Conservation (phyloP, 2,888 invertebrate genomes). For the Euproctis similis region DNA sequence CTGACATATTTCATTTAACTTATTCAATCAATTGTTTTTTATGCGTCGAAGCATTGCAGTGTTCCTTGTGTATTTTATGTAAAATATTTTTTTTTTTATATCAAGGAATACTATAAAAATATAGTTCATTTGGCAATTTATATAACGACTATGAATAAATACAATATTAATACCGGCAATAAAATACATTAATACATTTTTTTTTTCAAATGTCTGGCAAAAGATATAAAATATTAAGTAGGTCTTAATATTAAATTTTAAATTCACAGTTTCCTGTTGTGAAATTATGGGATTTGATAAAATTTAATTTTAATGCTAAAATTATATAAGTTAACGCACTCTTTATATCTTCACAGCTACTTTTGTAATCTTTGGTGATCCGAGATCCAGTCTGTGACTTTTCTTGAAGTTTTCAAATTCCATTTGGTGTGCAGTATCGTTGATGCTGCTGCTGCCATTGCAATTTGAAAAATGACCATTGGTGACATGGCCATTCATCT, state of each 20-base stretch:
- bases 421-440: slow-evolving; percentile 22
- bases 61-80: slow-evolving; percentile 22
- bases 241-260: slow-evolving; percentile 23
- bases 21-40: slow-evolving; percentile 16
- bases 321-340: slow-evolving; percentile 31
- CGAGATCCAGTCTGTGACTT: slow-evolving; percentile 49
- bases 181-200: slow-evolving; percentile 12
- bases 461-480: slow-evolving; percentile 13
- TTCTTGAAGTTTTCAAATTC: slow-evolving; percentile 37
- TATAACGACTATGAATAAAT: slow-evolving; percentile 40
- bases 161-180: slow-evolving; percentile 26
- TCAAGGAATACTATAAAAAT: slow-evolving; percentile 67
- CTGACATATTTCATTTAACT: slow-evolving; percentile 22
- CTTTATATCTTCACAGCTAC: slow-evolving; percentile 62
- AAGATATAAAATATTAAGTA: slow-evolving; percentile 24
- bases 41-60: slow-evolving; percentile 19
- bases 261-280: slow-evolving; percentile 15
- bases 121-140: slow-evolving; percentile 68
- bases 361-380: slow-evolving; percentile 69
- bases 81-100: slow-evolving; percentile 42
- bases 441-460: slow-evolving; percentile 26
- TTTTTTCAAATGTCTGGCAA: slow-evolving; percentile 22
- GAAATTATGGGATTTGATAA: slow-evolving; percentile 55
- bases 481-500: slow-evolving; percentile 19
- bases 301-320: slow-evolving; percentile 44